Conservation (phyloP, 1,140 invertebrate genomes). For the Eurosta solidaginis region DNA sequence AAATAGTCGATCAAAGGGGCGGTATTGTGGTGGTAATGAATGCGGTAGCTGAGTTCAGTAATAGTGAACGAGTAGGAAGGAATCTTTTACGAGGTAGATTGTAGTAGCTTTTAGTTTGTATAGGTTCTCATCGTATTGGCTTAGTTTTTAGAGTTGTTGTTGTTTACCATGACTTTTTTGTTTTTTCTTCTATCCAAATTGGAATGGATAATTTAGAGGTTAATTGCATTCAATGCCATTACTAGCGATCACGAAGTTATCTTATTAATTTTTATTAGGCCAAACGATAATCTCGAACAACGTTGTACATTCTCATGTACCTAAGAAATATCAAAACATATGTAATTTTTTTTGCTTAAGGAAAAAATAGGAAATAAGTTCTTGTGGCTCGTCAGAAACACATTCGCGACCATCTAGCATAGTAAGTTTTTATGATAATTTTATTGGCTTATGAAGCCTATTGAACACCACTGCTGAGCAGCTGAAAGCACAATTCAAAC, state of each 20-base stretch:
- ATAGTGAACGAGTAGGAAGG: neutral
- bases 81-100: neutral
- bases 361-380: too few relatives aligned
- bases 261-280: slow-evolving; percentile 13
- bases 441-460: too few relatives aligned
- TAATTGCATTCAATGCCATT: slow-evolving; percentile 25
- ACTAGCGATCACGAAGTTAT: slow-evolving; percentile 15
- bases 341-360: too few relatives aligned
- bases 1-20: slow-evolving; percentile 26
- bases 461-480: too few relatives aligned
- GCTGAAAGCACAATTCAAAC: too few relatives aligned
- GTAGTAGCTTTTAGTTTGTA: neutral
- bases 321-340: too few relatives aligned
- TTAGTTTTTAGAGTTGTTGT: neutral
- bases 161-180: neutral
- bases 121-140: neutral
- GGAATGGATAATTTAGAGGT: slow-evolving; percentile 20
- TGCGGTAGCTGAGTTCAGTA: neutral
- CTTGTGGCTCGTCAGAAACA: too few relatives aligned
- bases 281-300: neutral
- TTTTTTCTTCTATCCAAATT: neutral
- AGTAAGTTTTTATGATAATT: too few relatives aligned
- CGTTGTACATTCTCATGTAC: too few relatives aligned
- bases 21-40: neutral
- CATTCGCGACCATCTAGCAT: too few relatives aligned